phyloP scores from a whole-genome alignment of 2,888 invertebrate species.

The Lamellibrachia columna region DNA sequence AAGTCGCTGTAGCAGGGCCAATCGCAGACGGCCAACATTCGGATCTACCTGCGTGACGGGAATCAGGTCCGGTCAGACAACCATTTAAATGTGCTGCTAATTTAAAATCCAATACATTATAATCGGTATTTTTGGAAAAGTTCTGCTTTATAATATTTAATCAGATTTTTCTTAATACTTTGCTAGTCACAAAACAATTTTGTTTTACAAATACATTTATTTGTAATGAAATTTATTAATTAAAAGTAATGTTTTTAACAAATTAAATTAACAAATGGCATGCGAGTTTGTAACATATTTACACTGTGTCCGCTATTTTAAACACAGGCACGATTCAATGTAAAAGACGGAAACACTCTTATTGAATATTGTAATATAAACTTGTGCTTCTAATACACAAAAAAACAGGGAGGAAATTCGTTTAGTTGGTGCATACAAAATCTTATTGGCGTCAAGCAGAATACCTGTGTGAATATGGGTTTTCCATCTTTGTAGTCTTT shows the following conservation, averaged over 20 bases:
- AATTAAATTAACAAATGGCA: neutral
- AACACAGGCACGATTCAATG: no score
- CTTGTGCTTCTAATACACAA: neutral
- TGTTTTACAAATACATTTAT: neutral
- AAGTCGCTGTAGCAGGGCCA: neutral
- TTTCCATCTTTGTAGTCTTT: neutral
- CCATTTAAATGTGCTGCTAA: neutral
- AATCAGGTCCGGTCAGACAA: neutral
- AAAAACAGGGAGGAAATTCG: neutral
- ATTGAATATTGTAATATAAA: neutral
- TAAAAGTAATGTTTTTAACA: neutral
- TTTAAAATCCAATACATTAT: no score
- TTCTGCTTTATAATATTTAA: no score
- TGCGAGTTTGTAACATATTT: neutral
- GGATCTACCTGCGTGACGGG: neutral
- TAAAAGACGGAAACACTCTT: neutral
- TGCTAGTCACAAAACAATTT: neutral
- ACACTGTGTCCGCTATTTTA: neutral
- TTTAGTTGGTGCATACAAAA: neutral
- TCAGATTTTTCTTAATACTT: neutral
- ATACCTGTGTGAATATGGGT: conserved; percentile 1
- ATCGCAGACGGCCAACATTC: neutral
- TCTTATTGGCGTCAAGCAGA: neutral
- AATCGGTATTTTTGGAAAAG: no score
- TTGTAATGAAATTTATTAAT: neutral